Percentiles rank a stretch among this genome's conserved stretches.
Conservation (phyloP, 2,888 invertebrate genomes). For the Gymnosoma rotundatum region DNA sequence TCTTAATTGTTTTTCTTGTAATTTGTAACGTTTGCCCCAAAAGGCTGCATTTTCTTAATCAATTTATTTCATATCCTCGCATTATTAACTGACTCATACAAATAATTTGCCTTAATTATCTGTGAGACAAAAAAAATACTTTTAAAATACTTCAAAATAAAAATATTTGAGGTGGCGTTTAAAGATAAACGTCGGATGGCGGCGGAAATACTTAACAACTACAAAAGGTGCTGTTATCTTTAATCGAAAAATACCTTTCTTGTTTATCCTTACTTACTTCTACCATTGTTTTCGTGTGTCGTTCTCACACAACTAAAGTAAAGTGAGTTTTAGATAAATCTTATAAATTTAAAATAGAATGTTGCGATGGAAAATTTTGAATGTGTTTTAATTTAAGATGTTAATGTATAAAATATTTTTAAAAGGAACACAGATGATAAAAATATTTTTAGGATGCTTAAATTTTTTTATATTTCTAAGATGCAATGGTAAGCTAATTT, state of each 20-base stretch:
- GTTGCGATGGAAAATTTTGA: no score
- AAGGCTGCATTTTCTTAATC: no score
- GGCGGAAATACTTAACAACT: conserved; percentile 51
- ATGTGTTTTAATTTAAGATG: no score
- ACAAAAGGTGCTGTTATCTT: conserved; percentile 60
- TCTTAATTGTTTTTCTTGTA: no score
- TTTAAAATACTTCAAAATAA: background rate
- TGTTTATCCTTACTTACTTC: background rate
- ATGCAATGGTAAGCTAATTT: no score
- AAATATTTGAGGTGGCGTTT: conserved; percentile 51
- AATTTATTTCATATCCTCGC: conserved; percentile 42
- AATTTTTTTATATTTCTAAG: no score
- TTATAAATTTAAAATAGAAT: no score
- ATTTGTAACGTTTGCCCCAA: no score
- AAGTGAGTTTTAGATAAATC: background rate
- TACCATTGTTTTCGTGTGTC: background rate
- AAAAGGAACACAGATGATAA: no score
- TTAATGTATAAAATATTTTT: no score
- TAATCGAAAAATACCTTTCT: conserved; percentile 19
- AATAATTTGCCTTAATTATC: conserved; percentile 50
- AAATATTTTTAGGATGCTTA: no score
- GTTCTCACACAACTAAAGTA: background rate
- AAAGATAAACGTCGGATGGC: conserved; percentile 52
- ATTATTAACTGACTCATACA: conserved; percentile 21
- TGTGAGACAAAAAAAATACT: background rate